Conservation (phyloP, 2,797 vertebrate species). For the Centropyge bicolor region DNA sequence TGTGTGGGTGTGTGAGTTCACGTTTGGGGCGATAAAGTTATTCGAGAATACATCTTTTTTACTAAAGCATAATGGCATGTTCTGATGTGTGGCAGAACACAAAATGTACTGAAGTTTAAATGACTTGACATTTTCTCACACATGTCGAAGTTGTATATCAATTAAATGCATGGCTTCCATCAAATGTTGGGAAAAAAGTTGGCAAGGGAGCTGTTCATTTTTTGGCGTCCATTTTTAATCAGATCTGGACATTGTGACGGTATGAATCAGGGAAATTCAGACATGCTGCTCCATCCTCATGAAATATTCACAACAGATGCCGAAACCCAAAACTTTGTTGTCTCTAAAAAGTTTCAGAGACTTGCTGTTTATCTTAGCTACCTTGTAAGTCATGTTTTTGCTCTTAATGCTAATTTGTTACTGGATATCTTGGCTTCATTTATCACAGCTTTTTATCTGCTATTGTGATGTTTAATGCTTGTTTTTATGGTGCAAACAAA, state of each 20-base stretch:
- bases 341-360: background rate
- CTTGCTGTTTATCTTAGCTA: background rate
- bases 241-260: too few species aligned
- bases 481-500: background rate
- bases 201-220: background rate
- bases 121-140: background rate
- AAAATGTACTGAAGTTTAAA: conserved; percentile 14
- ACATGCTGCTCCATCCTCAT: background rate
- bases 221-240: too few species aligned
- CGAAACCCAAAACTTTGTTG: background rate
- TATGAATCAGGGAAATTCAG: background rate
- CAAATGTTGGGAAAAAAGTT: background rate
- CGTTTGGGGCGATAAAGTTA: background rate
- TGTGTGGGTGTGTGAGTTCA: conserved; percentile 4
- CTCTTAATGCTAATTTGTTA: background rate
- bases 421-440: background rate
- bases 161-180: background rate
- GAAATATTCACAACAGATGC: conserved; percentile 3
- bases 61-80: conserved; percentile 8
- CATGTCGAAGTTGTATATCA: background rate
- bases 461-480: background rate
- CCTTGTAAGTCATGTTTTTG: background rate
- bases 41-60: conserved; percentile 7
- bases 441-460: background rate
- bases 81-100: conserved; percentile 1